Evolutionary conservation across 92 coral and sea anemone genomes (phyloP).

Genomic region (Phenganax stokvisi): DNA sequence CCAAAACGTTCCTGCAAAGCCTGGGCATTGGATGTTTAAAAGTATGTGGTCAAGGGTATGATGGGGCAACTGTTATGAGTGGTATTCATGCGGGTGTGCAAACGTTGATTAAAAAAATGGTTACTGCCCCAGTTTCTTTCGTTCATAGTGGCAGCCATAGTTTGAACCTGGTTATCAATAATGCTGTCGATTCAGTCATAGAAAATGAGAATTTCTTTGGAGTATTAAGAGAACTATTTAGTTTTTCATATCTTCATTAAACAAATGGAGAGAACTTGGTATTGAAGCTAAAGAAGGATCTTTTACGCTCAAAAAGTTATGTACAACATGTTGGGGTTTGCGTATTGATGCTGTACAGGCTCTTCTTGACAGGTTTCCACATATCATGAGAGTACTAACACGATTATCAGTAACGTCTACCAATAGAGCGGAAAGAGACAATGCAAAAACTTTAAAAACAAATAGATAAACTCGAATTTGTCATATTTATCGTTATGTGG

Average conservation of each 20-base stretch:
- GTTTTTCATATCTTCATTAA: slow-evolving; percentile 4
- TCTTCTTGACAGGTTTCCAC: slow-evolving; percentile 10
- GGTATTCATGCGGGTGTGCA: slow-evolving; percentile 30
- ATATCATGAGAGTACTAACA: slow-evolving; percentile 10
- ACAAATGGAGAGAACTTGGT: slow-evolving; percentile 14
- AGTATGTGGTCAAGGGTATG: slow-evolving; percentile 28
- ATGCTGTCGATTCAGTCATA: slow-evolving; percentile 23
- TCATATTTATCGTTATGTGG: slow-evolving; percentile 24
- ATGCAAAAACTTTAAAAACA: slow-evolving; percentile 9
- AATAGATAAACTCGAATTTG: slow-evolving; percentile 20
- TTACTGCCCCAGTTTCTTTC: slow-evolving; percentile 22
- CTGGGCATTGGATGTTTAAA: slow-evolving; percentile 9
- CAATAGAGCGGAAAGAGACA: slow-evolving; percentile 21
- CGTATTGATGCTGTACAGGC: slow-evolving; percentile 8
- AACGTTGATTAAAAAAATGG: slow-evolving; percentile 18
- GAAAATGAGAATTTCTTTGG: slow-evolving; percentile 10
- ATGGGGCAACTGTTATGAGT: slow-evolving; percentile 33
- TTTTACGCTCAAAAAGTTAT: slow-evolving; percentile 15
- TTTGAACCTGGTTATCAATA: slow-evolving; percentile 16
- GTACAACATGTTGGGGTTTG: not conserved
- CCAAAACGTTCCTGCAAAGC: not conserved
- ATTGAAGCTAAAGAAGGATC: slow-evolving; percentile 13
- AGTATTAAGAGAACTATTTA: not conserved
- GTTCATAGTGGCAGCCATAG: slow-evolving; percentile 17
- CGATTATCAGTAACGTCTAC: slow-evolving; percentile 7